Evolutionary conservation across 64 coral and sea anemone species (phyloP), one percentile per base, ranked within the genome.

Genomic region (Stichodactyla mertensii): DNA sequence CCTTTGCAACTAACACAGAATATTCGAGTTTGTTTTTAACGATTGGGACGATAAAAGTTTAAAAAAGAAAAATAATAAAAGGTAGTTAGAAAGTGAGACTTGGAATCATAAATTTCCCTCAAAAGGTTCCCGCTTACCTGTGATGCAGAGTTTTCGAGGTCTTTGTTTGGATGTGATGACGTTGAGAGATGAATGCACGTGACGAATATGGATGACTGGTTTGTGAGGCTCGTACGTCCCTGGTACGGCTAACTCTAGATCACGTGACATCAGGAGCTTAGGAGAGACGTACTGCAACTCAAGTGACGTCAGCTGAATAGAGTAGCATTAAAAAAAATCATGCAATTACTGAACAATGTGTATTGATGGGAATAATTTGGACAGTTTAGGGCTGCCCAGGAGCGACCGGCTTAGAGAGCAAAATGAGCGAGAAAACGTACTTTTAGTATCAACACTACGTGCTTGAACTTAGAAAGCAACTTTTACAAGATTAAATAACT

Each of bases 281-380:
- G 96, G 96, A 6, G 96, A 99, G 12, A 99, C 96, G 71, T 99
- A 99, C 19, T 99, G 96, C 15, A 99, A 80, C 89, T 99, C 96
- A 14, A 99, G 88, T 23, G 96, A 94, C 28, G 96, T 99, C 67
- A 99, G 86, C 90, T 99, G 71, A n/a, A 85, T 71, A 53, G 5
- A 74, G 23, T 13, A 31, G 0, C 28, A 31, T 31, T 31, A 31
- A 31, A 31, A 27, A 19, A 20, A 66, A 66, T 66, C 0, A 66
- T 66, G 16, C 12, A 16, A 16, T 66, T 2, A 20, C 1, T 16
- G 6, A 20, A 16, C 18, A 66, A 20, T 66, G 2, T 59, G 57
- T 59, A 2, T 4, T 16, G 57, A 16, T 16, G 57, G 14, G 16
- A 62, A 66, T 66, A 6, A 66, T n/a, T 22, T 66, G 62, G 1